Evolutionary conservation across 1,140 invertebrate genomes (phyloP).

Genomic region (Dreissena polymorpha): DNA sequence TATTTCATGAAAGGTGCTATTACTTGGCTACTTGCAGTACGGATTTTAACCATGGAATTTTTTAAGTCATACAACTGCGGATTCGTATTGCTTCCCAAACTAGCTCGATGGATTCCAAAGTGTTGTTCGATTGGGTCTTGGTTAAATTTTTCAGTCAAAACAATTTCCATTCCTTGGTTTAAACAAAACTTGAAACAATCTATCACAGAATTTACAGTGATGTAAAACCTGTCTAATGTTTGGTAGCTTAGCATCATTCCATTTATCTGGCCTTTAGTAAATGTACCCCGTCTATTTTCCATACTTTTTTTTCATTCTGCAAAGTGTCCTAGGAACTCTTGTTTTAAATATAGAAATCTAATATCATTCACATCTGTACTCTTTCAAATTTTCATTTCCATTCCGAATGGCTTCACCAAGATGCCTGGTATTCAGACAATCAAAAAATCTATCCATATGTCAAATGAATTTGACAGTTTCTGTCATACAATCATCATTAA

Average conservation of each 20-base stretch:
- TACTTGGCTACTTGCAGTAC: conserved; percentile 8
- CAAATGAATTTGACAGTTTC: conserved; percentile 52
- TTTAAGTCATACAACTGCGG: conserved; percentile 25
- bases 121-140: conserved; percentile 50
- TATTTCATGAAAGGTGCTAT: conserved; percentile 10
- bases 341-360: conserved; percentile 5
- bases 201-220: conserved; percentile 32
- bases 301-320: conserved; percentile 13
- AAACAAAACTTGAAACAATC: conserved; percentile 18
- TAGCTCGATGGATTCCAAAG: too few species aligned
- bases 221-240: conserved; percentile 41
- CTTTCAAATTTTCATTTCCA: conserved; percentile 15
- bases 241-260: conserved; percentile 33
- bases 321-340: conserved; percentile 12
- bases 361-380: conserved; percentile 10
- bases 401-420: conserved; percentile 17
- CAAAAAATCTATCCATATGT: conserved; percentile 53
- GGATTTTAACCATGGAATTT: not conserved
- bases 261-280: too few species aligned
- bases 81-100: conserved; percentile 9
- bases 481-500: not conserved
- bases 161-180: conserved; percentile 15
- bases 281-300: too few species aligned
- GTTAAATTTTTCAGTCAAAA: conserved; percentile 33
- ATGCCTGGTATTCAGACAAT: too few species aligned